These are phyloP conservation scores for Acanthacorydalis orientalis DNA, from an alignment of 2,888 invertebrate genomes.

Conservation along the genomic window DNA sequence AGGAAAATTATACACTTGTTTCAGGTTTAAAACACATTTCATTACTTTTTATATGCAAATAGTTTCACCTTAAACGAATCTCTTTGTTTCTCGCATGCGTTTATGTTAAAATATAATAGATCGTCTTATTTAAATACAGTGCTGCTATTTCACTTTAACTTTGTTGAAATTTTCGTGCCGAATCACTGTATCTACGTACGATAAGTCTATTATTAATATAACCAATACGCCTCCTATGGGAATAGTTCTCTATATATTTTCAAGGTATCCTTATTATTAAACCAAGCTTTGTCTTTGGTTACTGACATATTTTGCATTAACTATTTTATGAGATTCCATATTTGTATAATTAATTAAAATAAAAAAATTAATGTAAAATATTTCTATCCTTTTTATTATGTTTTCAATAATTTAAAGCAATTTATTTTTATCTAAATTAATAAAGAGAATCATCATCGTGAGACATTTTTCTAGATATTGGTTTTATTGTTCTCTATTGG, in stretches of 20 bases:
- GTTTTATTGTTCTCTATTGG: no score
- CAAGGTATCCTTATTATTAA: neutral
- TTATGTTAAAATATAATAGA: no score
- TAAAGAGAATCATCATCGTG: no score
- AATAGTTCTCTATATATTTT: neutral
- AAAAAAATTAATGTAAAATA: neutral
- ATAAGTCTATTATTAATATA: neutral
- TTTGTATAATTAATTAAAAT: neutral
- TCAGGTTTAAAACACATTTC: no score
- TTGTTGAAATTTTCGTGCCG: neutral
- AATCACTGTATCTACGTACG: neutral
- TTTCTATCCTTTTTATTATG: neutral
- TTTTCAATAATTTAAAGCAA: neutral
- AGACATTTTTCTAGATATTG: no score
- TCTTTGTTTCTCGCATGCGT: no score
- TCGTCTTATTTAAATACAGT: neutral
- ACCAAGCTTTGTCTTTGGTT: neutral
- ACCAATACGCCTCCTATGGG: neutral
- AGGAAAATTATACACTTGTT: no score
- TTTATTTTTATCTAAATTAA: no score
- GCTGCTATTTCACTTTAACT: neutral
- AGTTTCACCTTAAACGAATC: no score
- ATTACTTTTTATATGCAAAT: no score
- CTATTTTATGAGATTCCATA: neutral
- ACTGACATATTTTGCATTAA: neutral